Base-by-base conservation (phyloP, 2,888 invertebrate species). In the Steinernema hermaphroditum region DNA sequence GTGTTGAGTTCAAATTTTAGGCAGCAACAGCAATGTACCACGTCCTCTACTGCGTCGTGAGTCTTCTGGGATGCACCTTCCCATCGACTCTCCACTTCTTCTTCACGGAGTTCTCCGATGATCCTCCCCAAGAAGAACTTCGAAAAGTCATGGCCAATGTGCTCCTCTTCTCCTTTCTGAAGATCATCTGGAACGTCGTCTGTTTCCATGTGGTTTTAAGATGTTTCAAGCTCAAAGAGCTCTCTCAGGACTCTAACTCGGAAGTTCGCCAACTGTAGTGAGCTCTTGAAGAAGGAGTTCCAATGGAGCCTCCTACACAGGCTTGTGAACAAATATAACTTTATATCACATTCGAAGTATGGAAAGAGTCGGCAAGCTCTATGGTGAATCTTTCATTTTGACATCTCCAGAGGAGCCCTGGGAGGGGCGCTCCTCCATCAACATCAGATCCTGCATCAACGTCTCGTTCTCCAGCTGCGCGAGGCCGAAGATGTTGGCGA, bases 401-500 rank as follows among this genome's bases (percentile, higher is more conserved):
- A 12, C 37, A 12, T 37, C 37, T 4, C 37, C 37, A 12, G 37
- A 37, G 12, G 6, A 8, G 16, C 29, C 29, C 62, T 24, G 29
- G 9, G 1, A 16, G 32, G 62, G 27, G 8, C 62, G 29, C 27
- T 62, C 62, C 32, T 62, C 62, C 62, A 32, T 29, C 62, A 62
- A 32, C 32, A 62, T 27, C 2, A 62, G 62, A 19, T 62, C 62
- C 62, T 32, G 29, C 62, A 62, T 62, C 16, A 62, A 16, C 62
- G 62, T 62, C 19, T 62, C 62, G 34, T 62, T 62, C 62, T 62
- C 62, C 32, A 62, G n/a, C 62, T 77, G 73, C 2, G 80, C 80
- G 4, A 81, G 71, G 16, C 83, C 83, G 74, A 84, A 84, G 14
- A 84, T 70, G 37, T 79, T 82, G 29, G 83, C 83, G 16, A 84